phyloP scores from a whole-genome alignment of 2,888 invertebrate species.

The Epirrhoe tristata region DNA sequence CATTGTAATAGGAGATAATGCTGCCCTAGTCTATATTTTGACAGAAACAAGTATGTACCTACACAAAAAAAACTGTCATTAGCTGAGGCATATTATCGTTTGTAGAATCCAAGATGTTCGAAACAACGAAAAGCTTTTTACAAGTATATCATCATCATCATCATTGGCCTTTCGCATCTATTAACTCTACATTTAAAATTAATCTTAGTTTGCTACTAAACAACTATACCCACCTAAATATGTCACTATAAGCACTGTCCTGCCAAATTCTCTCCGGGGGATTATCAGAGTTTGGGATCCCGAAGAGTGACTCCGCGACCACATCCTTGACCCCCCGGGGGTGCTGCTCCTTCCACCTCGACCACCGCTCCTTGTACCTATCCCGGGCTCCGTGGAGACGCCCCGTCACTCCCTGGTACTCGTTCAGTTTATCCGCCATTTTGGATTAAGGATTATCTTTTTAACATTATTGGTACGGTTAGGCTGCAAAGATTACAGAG shows the following conservation, averaged over 20 bases:
- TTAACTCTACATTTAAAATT: no score
- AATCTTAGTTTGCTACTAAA: no score
- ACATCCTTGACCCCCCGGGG: slow-evolving; percentile 82
- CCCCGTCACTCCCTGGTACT: slow-evolving; percentile 91
- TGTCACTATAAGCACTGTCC: slow-evolving; percentile 72
- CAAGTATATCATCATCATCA: no score
- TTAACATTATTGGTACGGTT: slow-evolving; percentile 4
- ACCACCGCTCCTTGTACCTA: slow-evolving; percentile 86
- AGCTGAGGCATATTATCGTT: no score
- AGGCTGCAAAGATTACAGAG: neutral
- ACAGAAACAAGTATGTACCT: neutral
- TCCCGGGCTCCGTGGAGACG: slow-evolving; percentile 89
- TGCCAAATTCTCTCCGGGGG: slow-evolving; percentile 69
- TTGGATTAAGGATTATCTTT: slow-evolving; percentile 15
- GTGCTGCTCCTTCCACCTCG: slow-evolving; percentile 86
- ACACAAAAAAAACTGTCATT: no score
- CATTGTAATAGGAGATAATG: neutral
- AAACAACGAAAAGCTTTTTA: no score
- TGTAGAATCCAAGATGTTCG: no score
- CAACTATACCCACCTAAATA: slow-evolving; percentile 65
- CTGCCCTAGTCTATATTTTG: neutral
- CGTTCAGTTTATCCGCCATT: slow-evolving; percentile 92
- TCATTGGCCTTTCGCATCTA: no score
- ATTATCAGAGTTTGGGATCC: slow-evolving; percentile 74
- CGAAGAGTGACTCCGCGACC: slow-evolving; percentile 75